Evolutionary conservation across 2,797 vertebrate genomes (phyloP).

Genomic region (Ataeniobius toweri): DNA sequence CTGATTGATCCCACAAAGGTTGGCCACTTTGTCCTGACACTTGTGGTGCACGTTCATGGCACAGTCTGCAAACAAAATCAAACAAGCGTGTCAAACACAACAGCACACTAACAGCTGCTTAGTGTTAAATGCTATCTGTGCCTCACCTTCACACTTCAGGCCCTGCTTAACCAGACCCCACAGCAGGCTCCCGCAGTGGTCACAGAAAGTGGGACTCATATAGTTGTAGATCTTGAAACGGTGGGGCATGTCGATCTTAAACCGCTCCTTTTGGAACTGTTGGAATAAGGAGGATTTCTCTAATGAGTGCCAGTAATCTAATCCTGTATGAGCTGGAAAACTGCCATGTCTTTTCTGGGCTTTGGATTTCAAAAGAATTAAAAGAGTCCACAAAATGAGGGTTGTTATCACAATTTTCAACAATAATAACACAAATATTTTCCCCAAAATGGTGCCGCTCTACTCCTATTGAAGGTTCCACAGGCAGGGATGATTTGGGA

Average conservation of each 20-base stretch:
- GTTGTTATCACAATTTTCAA: no score
- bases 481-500: no score
- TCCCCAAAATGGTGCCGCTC: no score
- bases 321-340: slow-evolving; percentile 15
- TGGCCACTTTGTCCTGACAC: slow-evolving; percentile 97
- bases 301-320: not conserved
- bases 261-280: slow-evolving; percentile 98
- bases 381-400: no score
- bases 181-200: slow-evolving; percentile 97
- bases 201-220: slow-evolving; percentile 99
- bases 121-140: not conserved
- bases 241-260: slow-evolving; percentile 99
- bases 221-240: slow-evolving; percentile 96
- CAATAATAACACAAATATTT: no score
- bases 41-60: slow-evolving; percentile 98
- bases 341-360: slow-evolving; percentile 23
- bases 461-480: no score
- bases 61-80: slow-evolving; percentile 83
- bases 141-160: slow-evolving; percentile 94
- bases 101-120: not conserved
- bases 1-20: slow-evolving; percentile 99
- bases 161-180: slow-evolving; percentile 98
- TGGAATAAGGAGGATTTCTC: slow-evolving; percentile 21
- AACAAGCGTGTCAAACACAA: slow-evolving; percentile 5
- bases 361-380: not conserved